Evolutionary conservation across 2,797 vertebrate genomes (phyloP), one percentile per base, ranked within the genome.

Genomic region (Myotis vivesi): DNA sequence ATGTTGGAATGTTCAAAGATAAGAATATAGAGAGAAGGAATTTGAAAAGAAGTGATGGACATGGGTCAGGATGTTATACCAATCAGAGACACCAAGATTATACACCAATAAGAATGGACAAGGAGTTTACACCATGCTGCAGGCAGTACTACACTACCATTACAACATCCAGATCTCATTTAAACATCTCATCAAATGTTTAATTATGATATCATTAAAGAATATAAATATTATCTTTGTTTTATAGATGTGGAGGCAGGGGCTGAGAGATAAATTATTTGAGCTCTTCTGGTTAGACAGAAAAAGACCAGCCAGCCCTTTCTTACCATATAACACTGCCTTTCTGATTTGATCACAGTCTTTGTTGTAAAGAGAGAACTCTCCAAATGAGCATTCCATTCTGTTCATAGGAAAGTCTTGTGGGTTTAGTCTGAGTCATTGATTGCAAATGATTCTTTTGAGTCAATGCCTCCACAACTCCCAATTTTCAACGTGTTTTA

Each of bases 401-500:
- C 85, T 81, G 79, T 28, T 84, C 33, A 16, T 25, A 41, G 83
- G 38, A 69, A 88, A 91, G 8, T 36, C 49, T 72, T 85, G 15
- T 30, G 89, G 59, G 41, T 33, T 91, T 92, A 38, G 44, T 22
- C 36, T 68, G 66, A 80, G 72, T 15, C 59, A 80, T 44, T 89
- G 83, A 87, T 82, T 94, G 95, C 89, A 95, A 87, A 76, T 91
- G 49, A 9, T 85, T 33, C 8, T 85, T 95, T 69, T 80, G 83
- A 89, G 38, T 82, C 62, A 64, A 87, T 44, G 28, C 19, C 30
- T 71, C 41, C 20, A 92, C 36, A 73, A 69, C 57, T 80, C 33
- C 41, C 64, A 92, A 94, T 88, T 86, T 96, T 85, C 83, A 94
- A 36, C 44, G 87, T 96, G 33, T 87, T 97, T 92, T 95, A 93